These are phyloP conservation scores for Streptopelia turtur DNA, from an alignment of 2,797 vertebrate species.

Conservation along the genomic window DNA sequence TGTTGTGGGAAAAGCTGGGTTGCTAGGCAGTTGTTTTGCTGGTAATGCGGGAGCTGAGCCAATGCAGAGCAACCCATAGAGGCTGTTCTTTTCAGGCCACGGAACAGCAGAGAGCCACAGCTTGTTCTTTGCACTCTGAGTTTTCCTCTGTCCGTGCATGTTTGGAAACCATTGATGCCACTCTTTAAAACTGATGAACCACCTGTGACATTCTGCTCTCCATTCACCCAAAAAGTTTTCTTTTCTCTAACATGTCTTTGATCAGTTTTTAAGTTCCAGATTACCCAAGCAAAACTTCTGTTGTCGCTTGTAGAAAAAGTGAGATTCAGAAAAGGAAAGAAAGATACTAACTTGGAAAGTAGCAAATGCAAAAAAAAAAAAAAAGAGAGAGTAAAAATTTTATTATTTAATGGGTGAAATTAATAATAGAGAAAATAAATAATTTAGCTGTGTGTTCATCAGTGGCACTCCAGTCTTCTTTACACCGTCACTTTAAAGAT, in stretches of 20 bases:
- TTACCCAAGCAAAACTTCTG: not conserved
- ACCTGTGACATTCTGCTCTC: not conserved
- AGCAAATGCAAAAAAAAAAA: not conserved
- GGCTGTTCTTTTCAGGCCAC: constrained; percentile 15
- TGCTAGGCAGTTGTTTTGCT: constrained; percentile 76
- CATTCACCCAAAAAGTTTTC: not conserved
- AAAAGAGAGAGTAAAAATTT: not conserved
- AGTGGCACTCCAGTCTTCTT: not conserved
- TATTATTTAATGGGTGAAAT: not conserved
- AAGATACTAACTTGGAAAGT: not conserved
- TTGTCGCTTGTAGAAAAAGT: not conserved
- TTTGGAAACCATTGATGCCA: not conserved
- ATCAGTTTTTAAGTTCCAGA: not conserved
- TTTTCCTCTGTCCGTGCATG: not conserved
- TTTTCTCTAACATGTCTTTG: not conserved
- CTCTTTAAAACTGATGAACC: not conserved
- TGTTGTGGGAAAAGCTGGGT: constrained; percentile 74
- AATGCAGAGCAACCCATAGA: not conserved
- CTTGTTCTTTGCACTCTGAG: not conserved
- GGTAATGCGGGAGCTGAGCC: constrained; percentile 59
- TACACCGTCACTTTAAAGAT: not conserved
- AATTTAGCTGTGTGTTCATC: not conserved
- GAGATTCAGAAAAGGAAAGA: not conserved
- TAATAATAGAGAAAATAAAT: not conserved
- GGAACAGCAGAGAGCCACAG: not conserved